Percentiles rank a stretch among this genome's conserved stretches.
Conservation (phyloP, 1,140 invertebrate genomes). For the Episyrphus balteatus region DNA sequence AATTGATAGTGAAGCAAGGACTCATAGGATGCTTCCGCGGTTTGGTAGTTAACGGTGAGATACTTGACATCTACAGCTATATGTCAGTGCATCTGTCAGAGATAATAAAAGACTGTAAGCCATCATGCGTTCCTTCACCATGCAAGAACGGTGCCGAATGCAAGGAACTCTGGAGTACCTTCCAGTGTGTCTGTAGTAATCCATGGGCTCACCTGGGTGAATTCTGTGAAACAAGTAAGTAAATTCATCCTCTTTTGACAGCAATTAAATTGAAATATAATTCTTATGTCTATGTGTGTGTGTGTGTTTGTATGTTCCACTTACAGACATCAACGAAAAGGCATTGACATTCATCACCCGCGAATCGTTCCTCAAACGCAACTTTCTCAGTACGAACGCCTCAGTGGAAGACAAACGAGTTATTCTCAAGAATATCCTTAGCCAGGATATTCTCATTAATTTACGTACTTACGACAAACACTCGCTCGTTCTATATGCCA, state of each 20-base stretch:
- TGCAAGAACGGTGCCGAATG: conserved; percentile 84
- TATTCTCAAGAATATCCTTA: conserved; percentile 59
- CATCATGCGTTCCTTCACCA: conserved; percentile 85
- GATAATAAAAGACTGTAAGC: conserved; percentile 85
- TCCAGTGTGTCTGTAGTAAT: conserved; percentile 82
- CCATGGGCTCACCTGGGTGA: conserved; percentile 80
- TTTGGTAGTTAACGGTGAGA: conserved; percentile 80
- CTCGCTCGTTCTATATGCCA: conserved; percentile 77
- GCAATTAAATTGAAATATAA: background rate
- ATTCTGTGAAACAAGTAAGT: conserved; percentile 80
- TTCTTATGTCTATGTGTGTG: background rate
- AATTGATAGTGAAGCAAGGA: conserved; percentile 70
- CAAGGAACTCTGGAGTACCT: conserved; percentile 85
- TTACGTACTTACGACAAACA: conserved; percentile 74
- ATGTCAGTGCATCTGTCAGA: conserved; percentile 85
- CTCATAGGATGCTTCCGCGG: conserved; percentile 88
- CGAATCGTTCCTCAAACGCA: conserved; percentile 66
- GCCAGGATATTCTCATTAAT: conserved; percentile 72
- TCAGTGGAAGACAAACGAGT: conserved; percentile 48
- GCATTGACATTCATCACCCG: conserved; percentile 77
- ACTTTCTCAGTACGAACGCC: conserved; percentile 46
- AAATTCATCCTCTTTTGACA: background rate
- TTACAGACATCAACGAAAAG: conserved; percentile 80
- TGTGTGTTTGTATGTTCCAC: background rate
- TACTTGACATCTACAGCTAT: conserved; percentile 82